These are phyloP conservation scores for Philypnodon macrostomus DNA, from an alignment of 2,797 vertebrate species.

Conservation along the genomic window DNA sequence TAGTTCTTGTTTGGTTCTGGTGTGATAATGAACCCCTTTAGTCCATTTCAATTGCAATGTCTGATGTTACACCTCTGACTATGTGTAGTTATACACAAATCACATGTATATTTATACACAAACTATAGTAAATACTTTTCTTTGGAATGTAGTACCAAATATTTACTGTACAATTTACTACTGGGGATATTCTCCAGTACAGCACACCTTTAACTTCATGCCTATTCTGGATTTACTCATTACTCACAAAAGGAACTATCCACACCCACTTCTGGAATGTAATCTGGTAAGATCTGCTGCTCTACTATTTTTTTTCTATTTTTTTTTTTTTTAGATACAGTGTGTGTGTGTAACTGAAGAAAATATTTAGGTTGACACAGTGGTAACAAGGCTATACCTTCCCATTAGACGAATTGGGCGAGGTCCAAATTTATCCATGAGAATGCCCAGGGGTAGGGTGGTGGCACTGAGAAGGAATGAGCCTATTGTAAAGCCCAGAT, in stretches of 20 bases:
- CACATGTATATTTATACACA: not conserved
- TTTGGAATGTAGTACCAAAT: too few relatives aligned
- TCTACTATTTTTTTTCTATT: too few relatives aligned
- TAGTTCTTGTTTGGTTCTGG: too few relatives aligned
- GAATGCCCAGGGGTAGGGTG: constrained; percentile 83
- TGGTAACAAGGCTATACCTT: constrained; percentile 72
- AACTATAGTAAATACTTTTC: too few relatives aligned
- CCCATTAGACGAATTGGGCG: constrained; percentile 85
- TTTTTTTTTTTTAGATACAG: not conserved
- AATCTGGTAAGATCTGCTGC: constrained; percentile 4
- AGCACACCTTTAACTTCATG: constrained; percentile 10
- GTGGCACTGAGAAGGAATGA: constrained; percentile 88
- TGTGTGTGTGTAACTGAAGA: not conserved
- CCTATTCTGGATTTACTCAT: not conserved
- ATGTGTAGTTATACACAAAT: not conserved
- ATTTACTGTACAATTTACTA: not conserved
- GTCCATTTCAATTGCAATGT: too few relatives aligned
- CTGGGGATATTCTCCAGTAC: not conserved
- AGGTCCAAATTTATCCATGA: constrained; percentile 84
- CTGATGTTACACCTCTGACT: too few relatives aligned
- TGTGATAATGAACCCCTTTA: too few relatives aligned
- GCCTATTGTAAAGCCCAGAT: constrained; percentile 89
- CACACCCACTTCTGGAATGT: constrained; percentile 38
- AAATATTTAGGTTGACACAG: not conserved
- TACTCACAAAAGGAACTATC: not conserved